Evolutionary conservation across 2,113 vertebrate genomes (phyloP), one percentile per base, ranked within the genome.

Genomic region (Brachypteracias leptosomus): DNA sequence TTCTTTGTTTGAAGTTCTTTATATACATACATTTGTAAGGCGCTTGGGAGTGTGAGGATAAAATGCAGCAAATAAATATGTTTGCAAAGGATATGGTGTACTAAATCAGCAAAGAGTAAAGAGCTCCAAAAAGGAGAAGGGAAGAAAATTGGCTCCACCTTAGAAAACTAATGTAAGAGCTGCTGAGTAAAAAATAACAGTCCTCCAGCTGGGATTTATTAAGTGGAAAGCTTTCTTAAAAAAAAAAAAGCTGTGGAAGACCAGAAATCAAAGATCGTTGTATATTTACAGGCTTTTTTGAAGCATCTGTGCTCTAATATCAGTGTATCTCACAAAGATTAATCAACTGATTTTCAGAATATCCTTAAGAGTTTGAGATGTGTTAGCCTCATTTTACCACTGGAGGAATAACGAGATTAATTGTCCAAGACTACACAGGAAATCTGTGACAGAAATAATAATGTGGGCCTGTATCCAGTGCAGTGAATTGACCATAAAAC

Each of bases 321-420:
- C 67, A 86, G 67, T 85, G 44, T 82, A 65, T 72, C 80, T 87
- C 70, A 87, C 46, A 87, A 92, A 92, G 77, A 68, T 87, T 95
- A 89, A 95, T 92, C 83, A 95, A 79, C 44, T 35, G 54, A 88
- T 92, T 65, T 95, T 95, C 70, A 95, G 47, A 95, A 94, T 72
- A 86, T 75, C 33, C 47, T 84, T 78, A 40, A 14, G 44, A 89
- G 40, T 89, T 87, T 78, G 79, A 93, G 86, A 81, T 38, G 57
- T 38, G 35, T 84, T 82, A 87, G 38, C 42, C 33, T 92, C 52
- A 21, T 75, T 88, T 89, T 90, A 77, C 71, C 21, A 72, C 11
- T 14, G 1, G 28, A 57, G 21, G 42, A 86, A 95, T 84, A 62
- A 67, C 86, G 65, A 82, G 19, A 67, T 84, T 86, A 52, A 91